phyloP scores from a whole-genome alignment of 1,140 invertebrate species.

The Cotesia vestalis region DNA sequence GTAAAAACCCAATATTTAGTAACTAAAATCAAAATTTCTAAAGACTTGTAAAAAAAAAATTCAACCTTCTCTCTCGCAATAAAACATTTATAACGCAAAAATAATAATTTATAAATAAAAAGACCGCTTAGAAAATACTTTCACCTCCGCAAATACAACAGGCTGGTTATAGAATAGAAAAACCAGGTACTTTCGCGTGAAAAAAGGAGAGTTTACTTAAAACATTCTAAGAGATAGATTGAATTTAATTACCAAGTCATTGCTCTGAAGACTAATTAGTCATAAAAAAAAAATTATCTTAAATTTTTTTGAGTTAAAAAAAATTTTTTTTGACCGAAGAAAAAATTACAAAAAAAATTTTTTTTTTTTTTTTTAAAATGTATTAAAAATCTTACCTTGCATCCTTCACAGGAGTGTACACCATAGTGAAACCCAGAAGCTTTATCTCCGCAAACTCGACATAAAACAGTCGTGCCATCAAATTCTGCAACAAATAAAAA shows the following conservation, averaged over 20 bases:
- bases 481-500: conserved; percentile 81
- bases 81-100: conserved; percentile 8
- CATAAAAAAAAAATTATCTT: too few relatives aligned
- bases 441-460: conserved; percentile 99
- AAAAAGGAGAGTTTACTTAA: not conserved
- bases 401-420: conserved; percentile 98
- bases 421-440: conserved; percentile 99
- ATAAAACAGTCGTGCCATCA: conserved; percentile 96
- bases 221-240: conserved; percentile 10
- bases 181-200: conserved; percentile 29
- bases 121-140: conserved; percentile 26
- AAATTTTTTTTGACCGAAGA: too few relatives aligned
- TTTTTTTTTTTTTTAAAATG: not conserved
- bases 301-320: too few relatives aligned
- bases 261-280: not conserved
- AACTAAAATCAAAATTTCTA: not conserved
- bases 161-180: not conserved
- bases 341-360: too few relatives aligned
- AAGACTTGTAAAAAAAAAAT: conserved; percentile 7
- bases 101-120: conserved; percentile 13
- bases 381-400: conserved; percentile 83
- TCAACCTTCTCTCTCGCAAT: conserved; percentile 18
- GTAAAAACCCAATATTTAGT: too few relatives aligned
- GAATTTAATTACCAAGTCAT: conserved; percentile 17
- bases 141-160: conserved; percentile 19